Base-by-base conservation (phyloP, 64 coral and sea anemone species). In the Pocillopora verrucosa region DNA sequence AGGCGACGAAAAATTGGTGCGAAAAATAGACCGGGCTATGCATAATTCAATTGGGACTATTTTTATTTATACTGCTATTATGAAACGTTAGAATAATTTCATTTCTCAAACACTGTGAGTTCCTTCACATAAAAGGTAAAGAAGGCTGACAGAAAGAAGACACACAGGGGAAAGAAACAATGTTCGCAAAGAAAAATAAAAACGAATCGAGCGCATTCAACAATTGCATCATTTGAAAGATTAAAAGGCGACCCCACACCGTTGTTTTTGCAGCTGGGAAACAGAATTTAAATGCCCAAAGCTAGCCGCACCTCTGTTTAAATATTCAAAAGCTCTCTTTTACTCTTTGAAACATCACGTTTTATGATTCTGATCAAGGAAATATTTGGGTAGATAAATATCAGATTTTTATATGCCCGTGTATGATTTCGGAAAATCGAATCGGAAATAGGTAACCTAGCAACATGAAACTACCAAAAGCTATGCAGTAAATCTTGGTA, bases 241-340 rank as follows among this genome's bases (percentile, higher is more conserved):
- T 85, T 85, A 85, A 85, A 34, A 56, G 19, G 72, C 26, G 35
- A 38, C 65, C 34, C 64, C 82, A 85, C 38, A 22, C 65, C 63
- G 82, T 25, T 85, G 65, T 85, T 85, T 85, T 85, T 70, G 82
- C 82, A 85, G 82, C 82, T 85, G 82, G 64, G 34, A 85, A 72
- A 24, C 16, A 22, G 37, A 85, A 56, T 85, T 72, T 13, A 57
- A 85, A 72, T 72, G 13, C 11, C 19, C 70, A 25, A 85, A 70
- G 12, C 22, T 38, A 11, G 64, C 82, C 82, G 82, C 82, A 57
- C 63, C 82, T 72, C 70, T 72, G 11, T 85, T 72, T 72, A 72
- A 72, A 65, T 83, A 83, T 83, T 83, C 41, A 83, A 83, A 83
- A 34, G 19, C 57, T 10, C 1, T 51, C 30, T 51, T 72, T 57